Evolutionary conservation across 1,140 invertebrate genomes (phyloP).

Genomic region (Delia radicum): DNA sequence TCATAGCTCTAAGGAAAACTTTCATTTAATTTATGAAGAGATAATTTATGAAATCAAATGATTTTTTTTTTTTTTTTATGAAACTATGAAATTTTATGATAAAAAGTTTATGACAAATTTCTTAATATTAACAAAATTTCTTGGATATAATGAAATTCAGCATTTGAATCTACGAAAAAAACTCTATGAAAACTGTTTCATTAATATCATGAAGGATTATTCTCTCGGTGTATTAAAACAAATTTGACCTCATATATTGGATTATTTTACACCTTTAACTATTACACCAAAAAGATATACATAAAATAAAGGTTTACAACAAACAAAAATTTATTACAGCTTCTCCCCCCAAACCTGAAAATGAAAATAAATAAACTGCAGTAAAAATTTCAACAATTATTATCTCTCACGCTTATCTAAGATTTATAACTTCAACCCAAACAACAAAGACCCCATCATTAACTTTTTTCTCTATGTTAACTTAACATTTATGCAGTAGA

Average conservation of each 20-base stretch:
- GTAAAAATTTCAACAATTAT: not conserved
- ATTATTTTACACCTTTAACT: not conserved
- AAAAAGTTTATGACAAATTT: too few relatives aligned
- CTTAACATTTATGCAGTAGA: not conserved
- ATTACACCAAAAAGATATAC: too few relatives aligned
- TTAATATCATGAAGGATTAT: too few relatives aligned
- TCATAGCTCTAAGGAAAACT: too few relatives aligned
- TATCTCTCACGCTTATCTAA: conserved; percentile 1
- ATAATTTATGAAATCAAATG: too few relatives aligned
- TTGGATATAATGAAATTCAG: too few relatives aligned
- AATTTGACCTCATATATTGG: not conserved
- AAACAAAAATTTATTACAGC: not conserved
- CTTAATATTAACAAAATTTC: too few relatives aligned
- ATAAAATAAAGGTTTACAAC: not conserved
- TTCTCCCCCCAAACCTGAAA: not conserved
- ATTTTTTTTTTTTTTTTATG: too few relatives aligned
- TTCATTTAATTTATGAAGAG: too few relatives aligned
- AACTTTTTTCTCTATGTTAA: not conserved
- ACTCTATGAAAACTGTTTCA: too few relatives aligned
- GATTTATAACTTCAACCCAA: not conserved
- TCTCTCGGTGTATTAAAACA: not conserved
- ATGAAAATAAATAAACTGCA: not conserved
- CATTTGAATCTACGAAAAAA: too few relatives aligned
- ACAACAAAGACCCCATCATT: not conserved
- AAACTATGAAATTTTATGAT: too few relatives aligned